A percentile compares a stretch with the other conserved stretches of the same genome.
phyloP scores from a whole-genome alignment of 2,888 invertebrate genomes.

The Clanis bilineata region DNA sequence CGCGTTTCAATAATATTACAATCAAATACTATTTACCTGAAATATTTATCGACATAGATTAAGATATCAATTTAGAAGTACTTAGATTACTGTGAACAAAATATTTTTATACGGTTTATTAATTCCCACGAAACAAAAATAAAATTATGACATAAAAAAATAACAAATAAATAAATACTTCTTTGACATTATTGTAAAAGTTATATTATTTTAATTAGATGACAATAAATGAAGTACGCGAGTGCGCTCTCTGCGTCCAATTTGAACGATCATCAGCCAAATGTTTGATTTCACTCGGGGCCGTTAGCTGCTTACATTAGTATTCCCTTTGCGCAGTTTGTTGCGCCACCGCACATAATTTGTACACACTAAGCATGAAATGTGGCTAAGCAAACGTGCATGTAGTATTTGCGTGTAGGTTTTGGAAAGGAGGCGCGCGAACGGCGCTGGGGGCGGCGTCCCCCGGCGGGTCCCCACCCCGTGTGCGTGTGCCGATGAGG shows the following conservation, averaged over 20 bases:
- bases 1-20: no score
- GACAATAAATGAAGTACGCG: neutral
- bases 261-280: slow-evolving; percentile 50
- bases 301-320: slow-evolving; percentile 56
- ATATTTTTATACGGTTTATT: no score
- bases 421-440: slow-evolving; percentile 70
- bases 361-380: slow-evolving; percentile 82
- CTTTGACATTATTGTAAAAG: no score
- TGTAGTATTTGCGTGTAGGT: slow-evolving; percentile 78
- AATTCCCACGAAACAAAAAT: no score
- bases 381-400: slow-evolving; percentile 81
- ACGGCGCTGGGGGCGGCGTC: slow-evolving; percentile 38
- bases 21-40: no score
- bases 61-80: no score
- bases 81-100: no score
- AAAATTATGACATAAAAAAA: no score
- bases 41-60: no score
- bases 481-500: slow-evolving; percentile 69
- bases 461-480: slow-evolving; percentile 45
- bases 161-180: no score
- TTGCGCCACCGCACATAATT: slow-evolving; percentile 75
- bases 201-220: neutral
- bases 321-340: slow-evolving; percentile 76
- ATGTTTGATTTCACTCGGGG: slow-evolving; percentile 60
- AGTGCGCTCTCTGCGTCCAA: neutral